Conservation (phyloP, 2,888 invertebrate genomes). For the Brachypterus glaber region DNA sequence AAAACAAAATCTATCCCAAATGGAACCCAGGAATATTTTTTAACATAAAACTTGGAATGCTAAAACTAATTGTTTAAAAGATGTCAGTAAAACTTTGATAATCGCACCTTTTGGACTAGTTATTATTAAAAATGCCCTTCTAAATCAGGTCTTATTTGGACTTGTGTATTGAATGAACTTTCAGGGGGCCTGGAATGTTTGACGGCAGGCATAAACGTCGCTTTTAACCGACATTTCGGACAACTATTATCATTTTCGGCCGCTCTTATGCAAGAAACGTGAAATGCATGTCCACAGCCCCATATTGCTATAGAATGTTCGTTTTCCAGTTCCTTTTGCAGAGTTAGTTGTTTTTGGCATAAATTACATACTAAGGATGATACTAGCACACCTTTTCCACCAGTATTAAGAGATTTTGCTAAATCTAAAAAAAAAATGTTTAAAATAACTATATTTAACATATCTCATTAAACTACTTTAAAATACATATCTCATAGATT, state of each 20-base stretch:
- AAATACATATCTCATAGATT: no score
- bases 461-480: no score
- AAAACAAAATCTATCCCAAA: no score
- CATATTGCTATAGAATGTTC: slow-evolving; percentile 31
- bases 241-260: slow-evolving; percentile 28
- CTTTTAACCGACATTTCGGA: slow-evolving; percentile 33
- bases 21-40: no score
- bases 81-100: no score
- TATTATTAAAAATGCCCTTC: slow-evolving; percentile 37
- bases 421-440: slow-evolving; percentile 33
- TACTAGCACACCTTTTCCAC: slow-evolving; percentile 34
- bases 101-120: no score
- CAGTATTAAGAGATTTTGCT: slow-evolving; percentile 31
- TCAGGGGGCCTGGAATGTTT: slow-evolving; percentile 18
- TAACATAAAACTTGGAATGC: no score
- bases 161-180: slow-evolving; percentile 16
- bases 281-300: slow-evolving; percentile 39
- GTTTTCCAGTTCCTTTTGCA: slow-evolving; percentile 23
- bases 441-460: no score
- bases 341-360: slow-evolving; percentile 33
- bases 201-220: slow-evolving; percentile 23
- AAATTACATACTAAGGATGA: slow-evolving; percentile 31
- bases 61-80: no score
- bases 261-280: slow-evolving; percentile 27
- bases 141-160: slow-evolving; percentile 33